Base-by-base conservation (phyloP, 2,888 invertebrate species). In the Meiosimyza decipiens region DNA sequence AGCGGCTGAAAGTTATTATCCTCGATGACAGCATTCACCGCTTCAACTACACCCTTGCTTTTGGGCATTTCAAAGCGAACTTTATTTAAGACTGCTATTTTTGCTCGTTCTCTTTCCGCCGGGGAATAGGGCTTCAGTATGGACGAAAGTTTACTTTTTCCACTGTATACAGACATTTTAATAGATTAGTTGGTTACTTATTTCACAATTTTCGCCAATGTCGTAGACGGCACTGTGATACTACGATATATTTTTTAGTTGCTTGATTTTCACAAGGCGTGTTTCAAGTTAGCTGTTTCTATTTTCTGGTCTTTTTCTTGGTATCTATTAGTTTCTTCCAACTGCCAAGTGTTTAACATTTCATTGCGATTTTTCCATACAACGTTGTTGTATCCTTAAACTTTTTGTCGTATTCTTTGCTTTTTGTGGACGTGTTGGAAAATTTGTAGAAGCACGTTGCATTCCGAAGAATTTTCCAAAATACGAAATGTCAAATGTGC, bases 11-110 rank as follows among this genome's bases (percentile, higher is more conserved):
- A 86, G 75, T 83, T 82, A 2, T 80, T 74, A 6, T 77, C 75
- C 1, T 82, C 80, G 1, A 79, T 50, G 0, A 82, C 84, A 5
- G 79, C 76, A 11, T 81, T 80, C 0, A 87, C 79, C 0, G 81
- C 82, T 49, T 81, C 81, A 0, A 73, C 22, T 0, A 87, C 71
- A 5, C 84, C 83, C 70, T 82, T 83, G 52, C 81, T 79, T 64
- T 82, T 82, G 0, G 84, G 82, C 52, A 81, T 79, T 6, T 80
- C 74, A 68, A 87, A 87, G 9, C 87, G 82, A 3, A 87, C 87
- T 74, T 83, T 85, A 76, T 86, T 87, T 6, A 84, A 77, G 5
- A 81, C 79, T 2, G 81, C 80, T 70, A 74, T 77, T 71, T 86
- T 87, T 0, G 81, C 77, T n/a, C 82, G 83, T 50, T 87, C 85